Base-by-base conservation (phyloP, 2,888 invertebrate species). In the Ellobium chinense region DNA sequence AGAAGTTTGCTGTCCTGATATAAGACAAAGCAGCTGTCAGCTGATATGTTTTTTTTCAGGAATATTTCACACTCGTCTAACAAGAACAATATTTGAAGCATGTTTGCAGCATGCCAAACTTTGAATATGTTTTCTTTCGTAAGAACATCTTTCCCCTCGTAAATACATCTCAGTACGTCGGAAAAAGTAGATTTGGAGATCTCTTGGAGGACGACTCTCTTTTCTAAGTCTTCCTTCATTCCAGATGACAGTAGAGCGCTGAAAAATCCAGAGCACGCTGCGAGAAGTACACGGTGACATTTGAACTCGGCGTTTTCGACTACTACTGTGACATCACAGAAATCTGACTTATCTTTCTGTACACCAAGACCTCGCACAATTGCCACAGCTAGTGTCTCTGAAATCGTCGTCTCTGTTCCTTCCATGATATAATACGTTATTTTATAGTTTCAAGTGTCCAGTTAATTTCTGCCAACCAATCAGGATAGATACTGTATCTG, bases 241-340 rank as follows among this genome's bases (percentile, higher is more conserved):
- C 56, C 60, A 7, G 36, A 58, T 14, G 31, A n/a, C 1, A 73
- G 36, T 1, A 58, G 12, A 12, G 21, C 58, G 21, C 36, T 58
- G 37, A 73, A 73, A 73, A 58, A 73, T 34, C 34, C 58, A 18
- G 73, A 73, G 36, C n/a, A 36, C n/a, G 73, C 73, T 34, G 60
- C 58, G 21, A 73, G 58, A 56, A 73, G n/a, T 1, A 73, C 60
- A 31, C 58, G 31, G 34, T 73, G 73, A n/a, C 73, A 60, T 5
- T 1, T 1, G n/a, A 60, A 60, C 73, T 73, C 73, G 27, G 1
- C 18, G 24, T 27, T 27, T 7, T 36, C 58, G 18, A 60, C 60
- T 14, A 36, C 24, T n/a, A 73, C 36, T 2, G 29, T 29, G 24
- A 73, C 36, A 31, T 73, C 73, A 34, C 34, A 29, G n/a, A 73